phyloP scores from a whole-genome alignment of 2,888 invertebrate species.

The Aleiodes alternator region DNA sequence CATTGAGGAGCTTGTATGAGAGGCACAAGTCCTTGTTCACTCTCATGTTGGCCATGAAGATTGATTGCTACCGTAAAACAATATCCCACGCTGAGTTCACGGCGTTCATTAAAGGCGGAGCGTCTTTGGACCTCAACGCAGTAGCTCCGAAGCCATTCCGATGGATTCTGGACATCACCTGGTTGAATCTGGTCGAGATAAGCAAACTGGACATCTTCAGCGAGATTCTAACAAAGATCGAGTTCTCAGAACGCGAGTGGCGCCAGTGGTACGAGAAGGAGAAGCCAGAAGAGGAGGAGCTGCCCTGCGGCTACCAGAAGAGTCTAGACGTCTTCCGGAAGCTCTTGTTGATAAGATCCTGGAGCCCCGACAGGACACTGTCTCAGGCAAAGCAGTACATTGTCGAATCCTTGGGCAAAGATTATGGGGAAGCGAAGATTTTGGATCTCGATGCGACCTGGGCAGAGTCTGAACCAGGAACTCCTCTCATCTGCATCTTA shows the following conservation, averaged over 20 bases:
- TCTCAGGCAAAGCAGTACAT: slow-evolving; percentile 95
- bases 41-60: slow-evolving; percentile 95
- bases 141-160: slow-evolving; percentile 94
- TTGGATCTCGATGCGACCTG: slow-evolving; percentile 93
- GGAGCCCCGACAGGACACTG: slow-evolving; percentile 96
- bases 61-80: slow-evolving; percentile 88
- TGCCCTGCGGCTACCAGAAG: slow-evolving; percentile 93
- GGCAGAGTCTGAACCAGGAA: slow-evolving; percentile 91
- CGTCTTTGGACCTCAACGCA: slow-evolving; percentile 94
- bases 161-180: slow-evolving; percentile 97
- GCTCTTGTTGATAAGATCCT: slow-evolving; percentile 89
- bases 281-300: slow-evolving; percentile 92
- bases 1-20: slow-evolving; percentile 94
- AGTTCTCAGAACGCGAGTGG: slow-evolving; percentile 92
- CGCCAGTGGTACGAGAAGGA: slow-evolving; percentile 93
- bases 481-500: slow-evolving; percentile 93
- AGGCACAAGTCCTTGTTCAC: slow-evolving; percentile 95
- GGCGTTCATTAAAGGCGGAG: slow-evolving; percentile 97
- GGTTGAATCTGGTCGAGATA: slow-evolving; percentile 96
- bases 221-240: slow-evolving; percentile 88
- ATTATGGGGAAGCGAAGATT: slow-evolving; percentile 94
- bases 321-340: slow-evolving; percentile 92
- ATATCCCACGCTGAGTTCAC: slow-evolving; percentile 95
- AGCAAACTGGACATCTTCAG: slow-evolving; percentile 88
- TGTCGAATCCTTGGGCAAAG: slow-evolving; percentile 90